Evolutionary conservation across 2,797 vertebrate species (phyloP).

Genomic region (Pantherophis vulpinus): DNA sequence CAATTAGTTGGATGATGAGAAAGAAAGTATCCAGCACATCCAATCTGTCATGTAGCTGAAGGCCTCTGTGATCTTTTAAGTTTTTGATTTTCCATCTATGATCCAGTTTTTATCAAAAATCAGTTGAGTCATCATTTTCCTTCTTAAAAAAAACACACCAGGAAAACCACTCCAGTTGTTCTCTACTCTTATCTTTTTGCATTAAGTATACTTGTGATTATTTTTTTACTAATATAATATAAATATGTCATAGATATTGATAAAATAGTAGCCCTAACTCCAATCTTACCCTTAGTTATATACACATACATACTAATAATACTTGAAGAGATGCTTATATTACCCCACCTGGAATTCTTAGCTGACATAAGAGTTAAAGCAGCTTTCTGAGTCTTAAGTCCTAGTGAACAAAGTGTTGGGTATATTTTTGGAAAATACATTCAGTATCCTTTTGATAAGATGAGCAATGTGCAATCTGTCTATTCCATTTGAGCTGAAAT

Average conservation of each 20-base stretch:
- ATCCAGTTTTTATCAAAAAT: neutral
- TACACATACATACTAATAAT: neutral
- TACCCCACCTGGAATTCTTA: neutral
- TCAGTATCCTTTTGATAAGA: neutral
- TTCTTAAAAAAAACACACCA: neutral
- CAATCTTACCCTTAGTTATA: neutral
- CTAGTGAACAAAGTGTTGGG: neutral
- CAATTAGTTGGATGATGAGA: neutral
- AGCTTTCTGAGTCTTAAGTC: neutral
- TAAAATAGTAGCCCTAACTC: neutral
- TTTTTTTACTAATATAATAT: neutral
- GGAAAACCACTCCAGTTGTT: neutral
- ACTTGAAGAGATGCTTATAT: neutral
- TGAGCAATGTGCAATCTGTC: neutral
- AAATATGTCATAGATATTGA: neutral
- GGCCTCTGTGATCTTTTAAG: neutral
- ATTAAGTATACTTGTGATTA: neutral
- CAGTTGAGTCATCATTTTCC: neutral
- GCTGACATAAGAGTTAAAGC: neutral
- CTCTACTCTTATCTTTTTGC: neutral
- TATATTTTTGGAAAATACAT: neutral
- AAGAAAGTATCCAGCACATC: neutral
- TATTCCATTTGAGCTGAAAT: neutral
- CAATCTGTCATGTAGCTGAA: neutral
- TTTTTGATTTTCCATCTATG: neutral